Percentiles rank a stretch among this genome's conserved stretches.
Conservation (phyloP, 2,888 invertebrate genomes). For the Andrena bucephala region DNA sequence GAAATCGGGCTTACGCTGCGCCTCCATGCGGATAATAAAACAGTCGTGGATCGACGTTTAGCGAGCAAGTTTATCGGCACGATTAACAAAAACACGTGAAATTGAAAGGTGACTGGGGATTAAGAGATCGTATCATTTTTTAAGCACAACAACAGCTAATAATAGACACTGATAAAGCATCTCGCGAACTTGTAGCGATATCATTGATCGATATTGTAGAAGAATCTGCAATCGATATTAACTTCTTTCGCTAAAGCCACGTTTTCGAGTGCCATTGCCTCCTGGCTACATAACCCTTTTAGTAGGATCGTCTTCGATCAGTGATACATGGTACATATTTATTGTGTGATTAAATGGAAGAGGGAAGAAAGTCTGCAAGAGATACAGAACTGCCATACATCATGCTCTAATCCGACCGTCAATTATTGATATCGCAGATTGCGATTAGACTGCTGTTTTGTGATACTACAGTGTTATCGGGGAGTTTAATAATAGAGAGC, state of each 20-base stretch:
- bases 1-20: not conserved
- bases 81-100: not conserved
- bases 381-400: not conserved
- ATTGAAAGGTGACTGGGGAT: not conserved
- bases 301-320: no score
- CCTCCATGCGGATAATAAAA: not conserved
- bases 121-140: slow-evolving; percentile 1
- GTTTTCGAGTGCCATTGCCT: not conserved
- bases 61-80: not conserved
- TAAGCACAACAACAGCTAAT: not conserved
- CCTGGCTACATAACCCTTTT: not conserved
- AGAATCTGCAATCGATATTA: slow-evolving; percentile 12
- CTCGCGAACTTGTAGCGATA: not conserved
- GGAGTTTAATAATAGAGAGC: slow-evolving; percentile 20
- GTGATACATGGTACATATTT: no score
- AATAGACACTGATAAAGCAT: slow-evolving; percentile 21
- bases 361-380: not conserved
- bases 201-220: slow-evolving; percentile 16
- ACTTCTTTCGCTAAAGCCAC: not conserved
- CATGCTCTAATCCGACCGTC: slow-evolving; percentile 16
- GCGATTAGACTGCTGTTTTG: slow-evolving; percentile 33
- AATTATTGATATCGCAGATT: slow-evolving; percentile 14
- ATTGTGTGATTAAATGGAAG: no score
- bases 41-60: not conserved
- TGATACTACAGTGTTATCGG: slow-evolving; percentile 33